Evolutionary conservation across 2,888 invertebrate genomes (phyloP).

Genomic region (Lochmaea crataegi): DNA sequence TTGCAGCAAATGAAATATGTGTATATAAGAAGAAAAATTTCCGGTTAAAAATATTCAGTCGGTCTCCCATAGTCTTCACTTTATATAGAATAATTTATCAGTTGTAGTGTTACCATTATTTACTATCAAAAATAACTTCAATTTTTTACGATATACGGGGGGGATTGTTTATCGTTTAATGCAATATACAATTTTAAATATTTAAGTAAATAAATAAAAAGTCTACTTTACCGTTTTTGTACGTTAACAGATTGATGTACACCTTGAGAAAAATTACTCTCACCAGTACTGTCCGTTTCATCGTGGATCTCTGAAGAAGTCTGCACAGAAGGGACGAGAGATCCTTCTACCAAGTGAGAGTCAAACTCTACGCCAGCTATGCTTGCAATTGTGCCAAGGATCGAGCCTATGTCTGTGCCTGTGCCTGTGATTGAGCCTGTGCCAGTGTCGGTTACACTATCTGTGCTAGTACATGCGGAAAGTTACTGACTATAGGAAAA

Average conservation of each 20-base stretch:
- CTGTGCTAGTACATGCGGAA: slow-evolving; percentile 57
- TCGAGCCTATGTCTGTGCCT: slow-evolving; percentile 55
- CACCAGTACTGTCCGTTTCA: slow-evolving; percentile 57
- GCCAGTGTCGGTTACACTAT: slow-evolving; percentile 59
- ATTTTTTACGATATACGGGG: too few relatives aligned
- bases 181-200: background rate
- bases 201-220: background rate
- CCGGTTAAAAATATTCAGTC: too few relatives aligned
- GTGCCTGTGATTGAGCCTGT: slow-evolving; percentile 55
- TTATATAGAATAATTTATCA: background rate
- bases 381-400: slow-evolving; percentile 60
- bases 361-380: slow-evolving; percentile 60
- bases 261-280: slow-evolving; percentile 58
- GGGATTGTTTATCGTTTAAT: too few relatives aligned
- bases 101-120: too few relatives aligned
- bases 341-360: slow-evolving; percentile 63
- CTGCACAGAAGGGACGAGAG: slow-evolving; percentile 64
- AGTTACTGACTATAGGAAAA: slow-evolving; percentile 49
- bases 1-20: background rate
- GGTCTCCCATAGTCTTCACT: background rate
- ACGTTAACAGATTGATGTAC: slow-evolving; percentile 44
- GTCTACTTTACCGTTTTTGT: background rate
- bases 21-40: background rate
- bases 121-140: too few relatives aligned
- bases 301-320: slow-evolving; percentile 61